These are phyloP conservation scores for Sphaerophoria taeniata DNA, from an alignment of 2,888 invertebrate species.

Conservation along the genomic window DNA sequence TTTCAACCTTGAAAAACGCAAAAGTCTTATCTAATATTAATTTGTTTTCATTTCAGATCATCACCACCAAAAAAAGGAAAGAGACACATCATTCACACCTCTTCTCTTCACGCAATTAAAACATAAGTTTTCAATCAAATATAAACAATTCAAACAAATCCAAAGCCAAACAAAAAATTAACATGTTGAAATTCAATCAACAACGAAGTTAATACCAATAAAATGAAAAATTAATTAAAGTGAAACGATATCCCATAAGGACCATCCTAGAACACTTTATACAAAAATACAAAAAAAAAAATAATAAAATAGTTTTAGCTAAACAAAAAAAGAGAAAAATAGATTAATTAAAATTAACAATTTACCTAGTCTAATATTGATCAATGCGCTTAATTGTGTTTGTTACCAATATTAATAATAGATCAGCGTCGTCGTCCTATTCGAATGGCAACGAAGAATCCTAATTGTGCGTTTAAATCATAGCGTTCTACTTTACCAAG, in stretches of 20 bases:
- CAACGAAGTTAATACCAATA: conserved; percentile 9
- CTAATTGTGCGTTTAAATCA: conserved; percentile 67
- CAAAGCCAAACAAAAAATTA: conserved; percentile 31
- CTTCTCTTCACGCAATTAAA: conserved; percentile 9
- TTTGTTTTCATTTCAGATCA: conserved; percentile 53
- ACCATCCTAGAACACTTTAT: conserved; percentile 59
- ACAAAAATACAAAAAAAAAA: neutral
- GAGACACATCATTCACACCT: conserved; percentile 20
- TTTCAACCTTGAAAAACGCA: neutral
- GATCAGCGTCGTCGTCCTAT: conserved; percentile 72
- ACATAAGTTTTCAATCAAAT: conserved; percentile 4
- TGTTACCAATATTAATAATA: conserved; percentile 41
- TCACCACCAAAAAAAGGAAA: conserved; percentile 46
- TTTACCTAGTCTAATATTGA: conserved; percentile 28
- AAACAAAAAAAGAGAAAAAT: neutral
- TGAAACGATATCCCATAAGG: conserved; percentile 43
- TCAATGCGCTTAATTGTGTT: conserved; percentile 62
- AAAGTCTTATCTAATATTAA: neutral
- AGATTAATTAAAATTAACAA: conserved; percentile 1
- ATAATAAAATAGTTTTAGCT: conserved; percentile 20
- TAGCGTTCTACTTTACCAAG: conserved; percentile 72
- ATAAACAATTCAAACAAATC: neutral
- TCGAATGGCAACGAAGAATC: conserved; percentile 75
- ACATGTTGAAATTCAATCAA: conserved; percentile 4
- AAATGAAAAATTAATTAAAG: conserved; percentile 18